Base-by-base conservation (phyloP, 1,140 invertebrate species). In the Diorhabda sublineata region DNA sequence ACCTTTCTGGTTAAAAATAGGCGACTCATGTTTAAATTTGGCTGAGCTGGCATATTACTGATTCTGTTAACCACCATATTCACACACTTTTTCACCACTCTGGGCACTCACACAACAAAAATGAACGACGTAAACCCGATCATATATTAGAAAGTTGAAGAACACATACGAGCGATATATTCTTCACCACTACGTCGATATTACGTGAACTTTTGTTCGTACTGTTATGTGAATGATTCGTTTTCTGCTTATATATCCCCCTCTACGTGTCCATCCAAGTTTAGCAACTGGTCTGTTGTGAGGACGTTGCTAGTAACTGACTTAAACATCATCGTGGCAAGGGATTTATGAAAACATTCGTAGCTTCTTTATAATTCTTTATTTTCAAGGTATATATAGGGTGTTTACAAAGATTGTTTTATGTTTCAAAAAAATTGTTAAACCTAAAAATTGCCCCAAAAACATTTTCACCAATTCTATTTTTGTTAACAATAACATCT, bases 41-140 rank as follows among this genome's bases (percentile, higher is more conserved):
- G 75, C 65, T 75, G 74, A 7, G 69, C 74, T 57, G 72, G 74
- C 73, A 74, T 74, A 57, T 64, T 71, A 44, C 62, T 73, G 41
- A 73, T 72, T 65, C 75, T 75, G 68, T 75, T 77, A 58, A 77
- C 75, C 68, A 77, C 75, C 75, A 77, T 77, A 65, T 45, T 73
- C 66, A 58, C 41, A 60, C 56, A 60, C 66, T 26, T 8, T 45
- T 43, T 42, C 42, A 70, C 57, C 67, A 70, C 43, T 41, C 42
- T 8, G 41, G 66, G 61, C 67, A 67, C 44, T 69, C 72, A 73
- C 72, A 73, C 69, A 58, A 69, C 66, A 70, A 67, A 66, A 60
- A 43, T n/a, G 6, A n/a, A 8, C 47, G 26, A 26, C 26, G 26
- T 26, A 26, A 26, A 26, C 26, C 26, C 26, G 26, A 26, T 26